phyloP scores from a whole-genome alignment of 2,797 vertebrate species.

The Kryptolebias ocellatus region DNA sequence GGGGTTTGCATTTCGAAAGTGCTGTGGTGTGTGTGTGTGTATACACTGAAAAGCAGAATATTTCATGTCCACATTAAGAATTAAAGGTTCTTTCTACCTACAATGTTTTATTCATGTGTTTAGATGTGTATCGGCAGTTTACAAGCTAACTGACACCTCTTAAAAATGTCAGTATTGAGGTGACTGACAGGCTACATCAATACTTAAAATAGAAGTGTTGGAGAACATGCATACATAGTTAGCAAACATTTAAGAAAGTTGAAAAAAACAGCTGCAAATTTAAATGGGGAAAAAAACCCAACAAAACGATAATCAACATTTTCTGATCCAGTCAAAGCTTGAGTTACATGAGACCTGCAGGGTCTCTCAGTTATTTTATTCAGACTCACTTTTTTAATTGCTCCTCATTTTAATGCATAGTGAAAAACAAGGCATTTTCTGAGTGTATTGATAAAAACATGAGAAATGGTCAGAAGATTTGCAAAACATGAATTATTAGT shows the following conservation, averaged over 20 bases:
- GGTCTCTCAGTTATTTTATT: too few relatives aligned
- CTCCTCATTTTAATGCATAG: too few relatives aligned
- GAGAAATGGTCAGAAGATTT: too few relatives aligned
- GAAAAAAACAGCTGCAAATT: background rate
- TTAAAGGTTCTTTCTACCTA: background rate
- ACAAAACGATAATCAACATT: too few relatives aligned
- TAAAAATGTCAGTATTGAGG: background rate
- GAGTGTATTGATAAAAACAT: too few relatives aligned
- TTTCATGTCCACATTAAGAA: constrained; percentile 2
- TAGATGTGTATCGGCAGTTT: background rate
- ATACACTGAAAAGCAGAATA: background rate
- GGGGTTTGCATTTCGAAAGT: constrained; percentile 14
- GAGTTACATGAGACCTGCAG: too few relatives aligned
- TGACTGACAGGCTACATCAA: background rate
- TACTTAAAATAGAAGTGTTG: background rate
- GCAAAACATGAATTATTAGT: too few relatives aligned
- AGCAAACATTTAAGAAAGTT: background rate
- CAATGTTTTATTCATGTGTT: constrained; percentile 16
- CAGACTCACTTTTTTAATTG: too few relatives aligned
- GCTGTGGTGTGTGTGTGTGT: background rate
- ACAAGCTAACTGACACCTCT: background rate
- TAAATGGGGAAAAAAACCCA: background rate
- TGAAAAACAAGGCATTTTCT: too few relatives aligned
- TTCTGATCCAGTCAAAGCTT: too few relatives aligned
- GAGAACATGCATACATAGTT: background rate